Conservation (phyloP, 2,888 invertebrate species). For the Brachynemurus nebulosus region DNA sequence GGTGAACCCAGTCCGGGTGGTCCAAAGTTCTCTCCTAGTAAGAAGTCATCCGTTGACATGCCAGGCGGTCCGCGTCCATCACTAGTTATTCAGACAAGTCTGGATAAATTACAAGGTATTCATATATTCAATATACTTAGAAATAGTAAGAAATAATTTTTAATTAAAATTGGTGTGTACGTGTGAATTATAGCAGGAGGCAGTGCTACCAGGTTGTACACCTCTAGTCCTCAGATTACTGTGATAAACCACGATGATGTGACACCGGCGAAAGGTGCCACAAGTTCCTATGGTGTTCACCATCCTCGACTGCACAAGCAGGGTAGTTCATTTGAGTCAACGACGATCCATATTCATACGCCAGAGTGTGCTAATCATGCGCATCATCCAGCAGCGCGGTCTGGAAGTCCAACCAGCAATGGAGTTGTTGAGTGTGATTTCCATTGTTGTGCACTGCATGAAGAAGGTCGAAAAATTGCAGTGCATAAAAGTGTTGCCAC, state of each 20-base stretch:
- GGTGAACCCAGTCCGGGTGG: slow-evolving; percentile 40
- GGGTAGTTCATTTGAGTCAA: slow-evolving; percentile 23
- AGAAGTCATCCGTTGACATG: slow-evolving; percentile 34
- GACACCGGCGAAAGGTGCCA: slow-evolving; percentile 29
- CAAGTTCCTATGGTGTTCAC: slow-evolving; percentile 24
- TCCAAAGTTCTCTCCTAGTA: slow-evolving; percentile 40
- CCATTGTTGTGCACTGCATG: slow-evolving; percentile 89
- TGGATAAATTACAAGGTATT: slow-evolving; percentile 43
- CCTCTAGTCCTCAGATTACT: slow-evolving; percentile 71
- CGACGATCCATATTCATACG: slow-evolving; percentile 65
- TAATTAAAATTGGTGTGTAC: no score
- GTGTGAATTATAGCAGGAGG: no score
- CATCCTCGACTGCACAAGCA: slow-evolving; percentile 19
- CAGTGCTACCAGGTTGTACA: slow-evolving; percentile 20
- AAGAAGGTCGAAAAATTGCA: slow-evolving; percentile 81
- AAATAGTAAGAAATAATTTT: no score
- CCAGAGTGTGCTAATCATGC: slow-evolving; percentile 61
- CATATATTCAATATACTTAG: no score
- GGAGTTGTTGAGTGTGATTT: slow-evolving; percentile 71
- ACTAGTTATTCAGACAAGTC: slow-evolving; percentile 60
- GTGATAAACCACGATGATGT: slow-evolving; percentile 88
- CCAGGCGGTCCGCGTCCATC: slow-evolving; percentile 49
- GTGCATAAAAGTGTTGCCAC: slow-evolving; percentile 87
- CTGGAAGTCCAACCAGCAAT: slow-evolving; percentile 48
- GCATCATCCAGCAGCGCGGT: slow-evolving; percentile 51